These are phyloP conservation scores for Heteromurus nitidus DNA, from an alignment of 2,888 invertebrate genomes.

Conservation along the genomic window DNA sequence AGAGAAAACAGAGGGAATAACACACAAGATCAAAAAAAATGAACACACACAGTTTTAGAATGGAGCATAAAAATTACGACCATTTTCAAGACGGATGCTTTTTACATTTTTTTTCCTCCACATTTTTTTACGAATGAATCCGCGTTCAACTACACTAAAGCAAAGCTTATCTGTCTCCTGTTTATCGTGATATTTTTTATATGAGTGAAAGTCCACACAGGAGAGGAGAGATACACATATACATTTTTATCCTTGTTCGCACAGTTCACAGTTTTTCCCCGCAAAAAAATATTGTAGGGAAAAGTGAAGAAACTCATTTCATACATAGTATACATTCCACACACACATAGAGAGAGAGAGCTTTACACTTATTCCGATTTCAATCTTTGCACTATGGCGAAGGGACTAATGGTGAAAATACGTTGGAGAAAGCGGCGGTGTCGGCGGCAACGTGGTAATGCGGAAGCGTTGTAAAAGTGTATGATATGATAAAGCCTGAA, in stretches of 20 bases:
- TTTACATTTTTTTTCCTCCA: slow-evolving; percentile 14
- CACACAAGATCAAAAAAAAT: slow-evolving; percentile 34
- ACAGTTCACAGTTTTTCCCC: no score
- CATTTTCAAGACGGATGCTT: slow-evolving; percentile 48
- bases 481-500: slow-evolving; percentile 12
- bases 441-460: slow-evolving; percentile 42
- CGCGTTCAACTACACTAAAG: background rate
- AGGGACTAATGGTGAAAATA: slow-evolving; percentile 48
- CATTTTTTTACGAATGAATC: slow-evolving; percentile 22
- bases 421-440: slow-evolving; percentile 22
- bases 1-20: slow-evolving; percentile 7
- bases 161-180: background rate
- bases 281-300: no score
- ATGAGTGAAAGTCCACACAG: background rate
- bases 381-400: slow-evolving; percentile 37
- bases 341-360: no score
- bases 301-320: slow-evolving; percentile 48
- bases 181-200: slow-evolving; percentile 8
- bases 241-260: no score
- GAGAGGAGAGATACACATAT: background rate
- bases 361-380: slow-evolving; percentile 28
- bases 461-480: slow-evolving; percentile 50
- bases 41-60: slow-evolving; percentile 34
- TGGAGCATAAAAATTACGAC: slow-evolving; percentile 52
- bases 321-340: slow-evolving; percentile 14